Conservation (phyloP, 2,113 vertebrate genomes). For the Mesoclemmys tuberculata region DNA sequence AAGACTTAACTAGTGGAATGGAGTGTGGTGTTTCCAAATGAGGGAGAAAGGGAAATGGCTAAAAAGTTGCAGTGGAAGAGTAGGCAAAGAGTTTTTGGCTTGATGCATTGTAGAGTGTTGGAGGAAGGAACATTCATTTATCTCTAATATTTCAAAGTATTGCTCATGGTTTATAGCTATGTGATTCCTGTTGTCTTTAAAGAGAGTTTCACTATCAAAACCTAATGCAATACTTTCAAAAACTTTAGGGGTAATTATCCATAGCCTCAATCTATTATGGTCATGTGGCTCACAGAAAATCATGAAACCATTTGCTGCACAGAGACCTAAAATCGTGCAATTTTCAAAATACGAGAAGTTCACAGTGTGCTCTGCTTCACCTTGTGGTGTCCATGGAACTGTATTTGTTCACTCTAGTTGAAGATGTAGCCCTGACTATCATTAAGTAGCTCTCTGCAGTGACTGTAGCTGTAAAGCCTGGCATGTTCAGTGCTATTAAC, state of each 20-base stretch:
- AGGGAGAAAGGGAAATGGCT: neutral
- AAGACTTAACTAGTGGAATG: rapidly evolving
- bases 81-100: neutral
- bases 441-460: neutral
- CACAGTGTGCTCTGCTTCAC: neutral
- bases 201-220: neutral
- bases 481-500: neutral
- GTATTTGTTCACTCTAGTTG: neutral
- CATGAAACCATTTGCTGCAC: neutral
- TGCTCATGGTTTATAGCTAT: neutral
- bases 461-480: neutral
- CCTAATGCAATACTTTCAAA: neutral
- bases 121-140: neutral
- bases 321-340: neutral
- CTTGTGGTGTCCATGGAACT: neutral
- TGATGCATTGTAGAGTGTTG: neutral
- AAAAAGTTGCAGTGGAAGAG: neutral
- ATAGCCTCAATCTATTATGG: neutral
- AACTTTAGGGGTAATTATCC: neutral
- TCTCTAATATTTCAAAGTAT: neutral
- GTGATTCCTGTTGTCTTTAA: neutral
- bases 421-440: neutral
- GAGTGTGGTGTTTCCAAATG: neutral
- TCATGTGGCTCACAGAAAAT: neutral
- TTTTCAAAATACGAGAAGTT: neutral